phyloP scores from a whole-genome alignment of 1,140 invertebrate species.

The Dendroctonus valens region DNA sequence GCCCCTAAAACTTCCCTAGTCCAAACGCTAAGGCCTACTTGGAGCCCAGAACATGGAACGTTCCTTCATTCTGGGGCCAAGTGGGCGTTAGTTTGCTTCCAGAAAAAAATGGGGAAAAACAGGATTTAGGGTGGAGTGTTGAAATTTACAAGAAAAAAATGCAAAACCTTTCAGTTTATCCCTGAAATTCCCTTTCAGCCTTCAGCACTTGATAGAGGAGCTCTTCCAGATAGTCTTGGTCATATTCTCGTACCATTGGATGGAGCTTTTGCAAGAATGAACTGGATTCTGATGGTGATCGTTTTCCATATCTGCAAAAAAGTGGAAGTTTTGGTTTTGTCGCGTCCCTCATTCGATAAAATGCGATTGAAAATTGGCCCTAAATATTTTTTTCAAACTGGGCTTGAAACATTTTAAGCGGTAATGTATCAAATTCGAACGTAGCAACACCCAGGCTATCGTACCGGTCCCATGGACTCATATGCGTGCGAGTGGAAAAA shows the following conservation, averaged over 20 bases:
- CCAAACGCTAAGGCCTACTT: no score
- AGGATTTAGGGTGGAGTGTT: neutral
- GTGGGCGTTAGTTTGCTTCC: neutral
- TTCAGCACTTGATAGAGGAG: slow-evolving; percentile 3
- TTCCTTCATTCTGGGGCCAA: neutral
- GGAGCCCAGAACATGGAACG: neutral
- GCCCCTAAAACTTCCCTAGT: no score
- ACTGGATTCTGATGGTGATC: neutral
- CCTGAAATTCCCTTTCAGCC: neutral
- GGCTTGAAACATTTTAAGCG: no score
- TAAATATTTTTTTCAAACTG: no score
- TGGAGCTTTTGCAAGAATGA: slow-evolving; percentile 12
- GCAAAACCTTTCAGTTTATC: neutral
- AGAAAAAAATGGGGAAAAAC: neutral
- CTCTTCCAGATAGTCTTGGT: slow-evolving; percentile 11
- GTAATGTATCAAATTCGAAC: no score
- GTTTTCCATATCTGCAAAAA: slow-evolving; percentile 18
- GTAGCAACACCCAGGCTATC: neutral
- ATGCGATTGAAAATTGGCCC: no score
- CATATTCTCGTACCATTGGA: slow-evolving; percentile 3
- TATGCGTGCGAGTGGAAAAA: no score
- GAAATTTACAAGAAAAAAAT: neutral
- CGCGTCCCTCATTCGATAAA: no score
- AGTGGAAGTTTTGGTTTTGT: no score
- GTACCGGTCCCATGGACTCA: neutral